Percentiles rank a stretch among this genome's conserved stretches.
These are phyloP conservation scores for Chlorodrepanis virens DNA, from an alignment of 2,113 vertebrate genomes.

Conservation along the genomic window DNA sequence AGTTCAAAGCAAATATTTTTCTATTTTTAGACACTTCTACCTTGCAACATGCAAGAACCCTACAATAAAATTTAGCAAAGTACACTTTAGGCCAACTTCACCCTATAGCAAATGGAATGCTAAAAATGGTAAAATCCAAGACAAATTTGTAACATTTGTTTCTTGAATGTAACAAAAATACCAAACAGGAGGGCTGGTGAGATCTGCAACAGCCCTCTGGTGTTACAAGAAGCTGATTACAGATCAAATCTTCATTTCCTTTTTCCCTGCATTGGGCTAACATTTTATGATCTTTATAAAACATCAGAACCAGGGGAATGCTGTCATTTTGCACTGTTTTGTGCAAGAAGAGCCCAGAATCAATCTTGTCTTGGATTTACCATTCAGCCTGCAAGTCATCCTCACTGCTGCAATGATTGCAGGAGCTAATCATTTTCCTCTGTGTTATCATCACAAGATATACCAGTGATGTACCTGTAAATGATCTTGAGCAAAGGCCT, in stretches of 20 bases:
- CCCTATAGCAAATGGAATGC: not conserved
- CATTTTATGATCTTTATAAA: slow-evolving; percentile 15
- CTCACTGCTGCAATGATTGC: not conserved
- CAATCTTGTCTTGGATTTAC: not conserved
- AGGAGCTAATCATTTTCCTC: not conserved
- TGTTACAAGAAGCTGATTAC: slow-evolving; percentile 49
- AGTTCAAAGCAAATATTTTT: not conserved
- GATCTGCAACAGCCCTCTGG: slow-evolving; percentile 11
- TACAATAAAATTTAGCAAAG: not conserved
- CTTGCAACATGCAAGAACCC: not conserved
- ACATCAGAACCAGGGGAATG: not conserved
- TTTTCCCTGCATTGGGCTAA: not conserved
- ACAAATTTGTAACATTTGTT: slow-evolving; percentile 49
- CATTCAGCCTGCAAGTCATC: not conserved
- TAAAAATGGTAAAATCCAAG: not conserved
- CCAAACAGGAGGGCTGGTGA: not conserved
- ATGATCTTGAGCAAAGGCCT: not conserved
- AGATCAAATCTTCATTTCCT: slow-evolving; percentile 46
- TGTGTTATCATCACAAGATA: not conserved
- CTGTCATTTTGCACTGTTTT: not conserved
- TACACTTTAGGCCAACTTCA: not conserved
- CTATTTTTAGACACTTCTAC: not conserved
- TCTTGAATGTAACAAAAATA: slow-evolving; percentile 39
- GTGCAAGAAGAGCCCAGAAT: not conserved
- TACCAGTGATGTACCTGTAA: not conserved